Percentiles rank a stretch among this genome's conserved stretches.
phyloP scores from a whole-genome alignment of 2,888 invertebrate genomes.

The Tachina lurida region DNA sequence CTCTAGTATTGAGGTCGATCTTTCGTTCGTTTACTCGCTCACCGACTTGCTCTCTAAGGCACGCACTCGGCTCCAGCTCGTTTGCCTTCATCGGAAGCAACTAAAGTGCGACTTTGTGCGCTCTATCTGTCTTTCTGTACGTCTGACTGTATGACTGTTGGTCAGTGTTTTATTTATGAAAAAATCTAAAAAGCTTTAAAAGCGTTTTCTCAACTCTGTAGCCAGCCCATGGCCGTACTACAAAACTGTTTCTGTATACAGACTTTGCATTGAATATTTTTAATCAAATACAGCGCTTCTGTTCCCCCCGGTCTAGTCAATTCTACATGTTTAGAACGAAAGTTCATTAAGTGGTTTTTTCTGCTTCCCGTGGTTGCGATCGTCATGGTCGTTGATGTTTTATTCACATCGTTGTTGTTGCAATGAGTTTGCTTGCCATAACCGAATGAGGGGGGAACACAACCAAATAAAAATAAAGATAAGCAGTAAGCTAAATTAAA shows the following conservation, averaged over 20 bases:
- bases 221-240: conserved; percentile 36
- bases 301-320: conserved; percentile 17
- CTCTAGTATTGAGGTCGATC: conserved; percentile 23
- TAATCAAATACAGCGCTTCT: background rate
- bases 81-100: conserved; percentile 22
- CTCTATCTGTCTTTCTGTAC: background rate
- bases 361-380: conserved; percentile 43
- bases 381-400: conserved; percentile 46
- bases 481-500: conserved; percentile 21
- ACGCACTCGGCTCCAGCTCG: conserved; percentile 48
- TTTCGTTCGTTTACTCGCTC: conserved; percentile 46
- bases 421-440: conserved; percentile 12
- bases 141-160: background rate
- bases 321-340: conserved; percentile 36
- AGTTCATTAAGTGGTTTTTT: conserved; percentile 59
- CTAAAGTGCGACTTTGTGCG: conserved; percentile 64
- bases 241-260: conserved; percentile 31
- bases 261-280: conserved; percentile 30
- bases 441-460: conserved; percentile 14
- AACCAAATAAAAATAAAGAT: background rate
- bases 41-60: conserved; percentile 47
- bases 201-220: conserved; percentile 59
- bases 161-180: background rate
- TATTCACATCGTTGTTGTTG: conserved; percentile 29
- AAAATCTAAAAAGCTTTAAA: conserved; percentile 65